These are phyloP conservation scores for Cuniculus paca DNA, from an alignment of 2,797 vertebrate species.

Conservation along the genomic window DNA sequence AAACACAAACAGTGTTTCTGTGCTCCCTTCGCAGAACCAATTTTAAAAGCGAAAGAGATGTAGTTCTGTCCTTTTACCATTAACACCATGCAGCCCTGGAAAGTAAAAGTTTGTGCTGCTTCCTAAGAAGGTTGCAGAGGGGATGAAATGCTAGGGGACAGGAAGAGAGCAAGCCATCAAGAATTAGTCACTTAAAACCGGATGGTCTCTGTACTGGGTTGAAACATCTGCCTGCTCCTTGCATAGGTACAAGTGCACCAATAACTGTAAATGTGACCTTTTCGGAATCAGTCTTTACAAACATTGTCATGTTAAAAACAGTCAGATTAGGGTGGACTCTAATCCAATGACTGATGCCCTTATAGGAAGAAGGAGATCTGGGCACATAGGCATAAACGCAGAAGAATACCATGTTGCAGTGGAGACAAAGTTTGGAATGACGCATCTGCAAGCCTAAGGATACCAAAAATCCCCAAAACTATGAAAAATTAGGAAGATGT, in stretches of 20 bases:
- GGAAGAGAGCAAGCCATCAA: background rate
- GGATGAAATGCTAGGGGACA: background rate
- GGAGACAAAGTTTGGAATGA: background rate
- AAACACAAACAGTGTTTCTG: background rate
- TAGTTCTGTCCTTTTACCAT: background rate
- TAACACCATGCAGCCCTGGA: background rate
- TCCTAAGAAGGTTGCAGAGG: background rate
- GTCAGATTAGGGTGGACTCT: background rate
- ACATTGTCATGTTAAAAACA: background rate
- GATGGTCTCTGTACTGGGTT: background rate
- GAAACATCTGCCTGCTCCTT: background rate
- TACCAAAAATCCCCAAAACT: background rate
- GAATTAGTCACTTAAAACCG: background rate
- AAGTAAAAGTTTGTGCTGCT: background rate
- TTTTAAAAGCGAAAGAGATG: background rate
- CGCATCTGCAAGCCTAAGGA: background rate
- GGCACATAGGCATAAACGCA: background rate
- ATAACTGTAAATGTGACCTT: background rate
- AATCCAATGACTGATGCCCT: background rate
- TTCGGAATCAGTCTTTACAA: background rate
- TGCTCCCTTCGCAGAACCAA: background rate
- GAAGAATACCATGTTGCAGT: background rate
- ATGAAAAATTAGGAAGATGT: background rate
- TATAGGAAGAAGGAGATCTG: background rate
- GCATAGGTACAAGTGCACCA: background rate